Conservation (phyloP, 2,888 invertebrate species). For the Erebia ligea region DNA sequence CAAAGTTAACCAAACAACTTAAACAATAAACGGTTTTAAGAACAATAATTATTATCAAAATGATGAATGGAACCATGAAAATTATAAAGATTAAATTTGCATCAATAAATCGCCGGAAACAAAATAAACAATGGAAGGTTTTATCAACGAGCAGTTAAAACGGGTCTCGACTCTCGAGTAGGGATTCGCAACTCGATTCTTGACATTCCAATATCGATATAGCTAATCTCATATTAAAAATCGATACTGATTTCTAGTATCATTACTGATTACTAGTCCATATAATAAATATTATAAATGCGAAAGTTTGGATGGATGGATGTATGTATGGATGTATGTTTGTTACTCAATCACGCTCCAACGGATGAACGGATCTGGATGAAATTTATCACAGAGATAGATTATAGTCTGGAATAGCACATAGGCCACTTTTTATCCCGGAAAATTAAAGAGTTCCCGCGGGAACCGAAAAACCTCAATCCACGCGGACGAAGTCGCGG, state of each 20-base stretch:
- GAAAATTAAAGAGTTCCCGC: too few relatives aligned
- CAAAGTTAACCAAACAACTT: background rate
- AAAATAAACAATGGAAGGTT: conserved; percentile 32
- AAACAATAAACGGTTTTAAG: conserved; percentile 6
- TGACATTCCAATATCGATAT: background rate
- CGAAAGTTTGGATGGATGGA: too few relatives aligned
- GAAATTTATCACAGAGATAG: too few relatives aligned
- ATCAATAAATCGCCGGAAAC: conserved; percentile 25
- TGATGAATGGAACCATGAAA: conserved; percentile 12
- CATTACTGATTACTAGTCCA: too few relatives aligned
- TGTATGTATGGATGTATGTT: too few relatives aligned
- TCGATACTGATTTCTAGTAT: background rate
- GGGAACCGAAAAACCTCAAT: too few relatives aligned
- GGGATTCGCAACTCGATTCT: conserved; percentile 1
- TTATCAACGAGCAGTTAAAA: conserved; percentile 27
- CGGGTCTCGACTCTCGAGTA: conserved; percentile 5
- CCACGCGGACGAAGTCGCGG: too few relatives aligned
- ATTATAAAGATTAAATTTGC: conserved; percentile 16
- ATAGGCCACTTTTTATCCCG: too few relatives aligned
- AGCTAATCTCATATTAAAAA: background rate
- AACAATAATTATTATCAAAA: conserved; percentile 16
- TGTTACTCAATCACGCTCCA: too few relatives aligned
- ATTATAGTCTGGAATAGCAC: too few relatives aligned
- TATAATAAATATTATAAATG: too few relatives aligned
- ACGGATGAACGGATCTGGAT: too few relatives aligned